A percentile compares a stretch with the other conserved stretches of the same genome.
These are phyloP conservation scores for Adelphocoris suturalis DNA, from an alignment of 2,888 invertebrate species.

Conservation along the genomic window DNA sequence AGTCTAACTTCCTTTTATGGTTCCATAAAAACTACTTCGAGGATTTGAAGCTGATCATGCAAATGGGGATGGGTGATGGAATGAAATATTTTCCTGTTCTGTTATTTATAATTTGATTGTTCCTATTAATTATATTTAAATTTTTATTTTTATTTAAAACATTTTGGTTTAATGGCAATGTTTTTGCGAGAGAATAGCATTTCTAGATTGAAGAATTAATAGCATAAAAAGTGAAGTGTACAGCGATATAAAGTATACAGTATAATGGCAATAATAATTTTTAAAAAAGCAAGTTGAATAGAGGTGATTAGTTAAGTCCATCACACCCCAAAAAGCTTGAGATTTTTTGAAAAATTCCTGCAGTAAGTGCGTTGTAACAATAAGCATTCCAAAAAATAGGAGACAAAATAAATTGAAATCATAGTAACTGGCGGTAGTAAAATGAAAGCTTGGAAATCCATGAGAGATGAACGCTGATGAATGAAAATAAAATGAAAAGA, in stretches of 20 bases:
- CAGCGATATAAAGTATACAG: neutral
- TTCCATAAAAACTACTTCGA: slow-evolving; percentile 72
- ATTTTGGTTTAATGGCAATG: too few relatives aligned
- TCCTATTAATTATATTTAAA: too few relatives aligned
- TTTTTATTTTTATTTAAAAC: too few relatives aligned
- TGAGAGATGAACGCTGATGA: slow-evolving; percentile 40
- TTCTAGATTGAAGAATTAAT: neutral
- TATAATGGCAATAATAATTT: neutral
- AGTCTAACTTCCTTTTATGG: slow-evolving; percentile 63
- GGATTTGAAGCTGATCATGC: slow-evolving; percentile 74
- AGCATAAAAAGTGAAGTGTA: neutral
- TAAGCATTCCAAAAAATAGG: slow-evolving; percentile 64
- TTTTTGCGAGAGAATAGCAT: neutral
- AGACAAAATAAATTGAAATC: neutral
- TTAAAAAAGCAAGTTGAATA: neutral
- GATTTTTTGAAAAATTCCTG: slow-evolving; percentile 41
- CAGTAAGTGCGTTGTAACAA: slow-evolving; percentile 64
- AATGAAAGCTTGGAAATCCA: slow-evolving; percentile 39
- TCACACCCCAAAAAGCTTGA: slow-evolving; percentile 66
- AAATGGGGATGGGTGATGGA: slow-evolving; percentile 72
- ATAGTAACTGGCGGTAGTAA: slow-evolving; percentile 16
- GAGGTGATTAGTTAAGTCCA: slow-evolving; percentile 49
- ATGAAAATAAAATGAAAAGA: neutral
- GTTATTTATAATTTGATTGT: slow-evolving; percentile 17
- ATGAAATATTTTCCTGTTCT: slow-evolving; percentile 50